phyloP scores from a whole-genome alignment of 2,113 vertebrate species.

The Ondatra zibethicus region DNA sequence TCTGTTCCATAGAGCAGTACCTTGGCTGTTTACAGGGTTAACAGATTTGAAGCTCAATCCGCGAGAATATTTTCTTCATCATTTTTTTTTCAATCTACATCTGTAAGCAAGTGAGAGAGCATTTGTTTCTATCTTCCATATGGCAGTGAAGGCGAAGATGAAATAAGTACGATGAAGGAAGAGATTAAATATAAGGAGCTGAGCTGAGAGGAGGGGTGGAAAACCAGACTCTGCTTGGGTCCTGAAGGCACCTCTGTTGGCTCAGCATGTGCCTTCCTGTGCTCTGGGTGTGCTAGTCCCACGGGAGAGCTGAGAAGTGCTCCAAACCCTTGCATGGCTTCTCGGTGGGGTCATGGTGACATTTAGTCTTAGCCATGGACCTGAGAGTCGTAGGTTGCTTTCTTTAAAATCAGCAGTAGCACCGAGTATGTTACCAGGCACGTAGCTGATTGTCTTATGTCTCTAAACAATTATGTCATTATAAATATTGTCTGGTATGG shows the following conservation, averaged over 20 bases:
- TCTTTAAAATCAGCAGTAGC: not conserved
- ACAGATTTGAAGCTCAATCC: not conserved
- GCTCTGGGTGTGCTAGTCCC: not conserved
- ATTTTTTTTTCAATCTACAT: not conserved
- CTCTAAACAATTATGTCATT: not conserved
- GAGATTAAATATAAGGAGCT: not conserved
- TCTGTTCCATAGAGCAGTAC: rapidly evolving
- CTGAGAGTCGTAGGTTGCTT: not conserved
- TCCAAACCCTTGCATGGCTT: not conserved
- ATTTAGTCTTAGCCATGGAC: not conserved
- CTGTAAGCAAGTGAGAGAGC: not conserved
- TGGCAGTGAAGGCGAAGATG: not conserved
- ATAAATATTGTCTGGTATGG: not conserved
- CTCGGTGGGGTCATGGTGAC: not conserved
- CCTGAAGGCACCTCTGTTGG: not conserved
- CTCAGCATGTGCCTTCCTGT: rapidly evolving
- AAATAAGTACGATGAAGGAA: not conserved
- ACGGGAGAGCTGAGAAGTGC: not conserved
- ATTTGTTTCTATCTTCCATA: slow-evolving; percentile 60
- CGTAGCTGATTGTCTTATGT: not conserved
- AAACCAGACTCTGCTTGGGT: not conserved
- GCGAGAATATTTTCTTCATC: not conserved
- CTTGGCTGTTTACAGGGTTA: not conserved
- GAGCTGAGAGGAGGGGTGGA: not conserved
- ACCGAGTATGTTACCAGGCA: not conserved